phyloP scores from a whole-genome alignment of 2,888 invertebrate genomes.

The Trachelus troglodyta region DNA sequence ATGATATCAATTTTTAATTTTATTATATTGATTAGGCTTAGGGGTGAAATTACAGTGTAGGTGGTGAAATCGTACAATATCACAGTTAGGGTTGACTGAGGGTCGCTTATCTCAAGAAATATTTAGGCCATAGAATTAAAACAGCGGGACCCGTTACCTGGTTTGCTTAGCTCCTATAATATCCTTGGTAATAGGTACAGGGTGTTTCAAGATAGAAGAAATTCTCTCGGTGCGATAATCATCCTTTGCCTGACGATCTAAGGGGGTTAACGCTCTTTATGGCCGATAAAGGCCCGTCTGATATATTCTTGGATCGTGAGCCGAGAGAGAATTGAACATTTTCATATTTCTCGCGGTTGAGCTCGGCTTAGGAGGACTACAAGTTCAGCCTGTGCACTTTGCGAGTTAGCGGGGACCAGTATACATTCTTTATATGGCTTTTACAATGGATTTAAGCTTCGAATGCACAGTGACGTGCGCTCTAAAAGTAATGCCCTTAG shows the following conservation, averaged over 20 bases:
- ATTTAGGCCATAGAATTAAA: not conserved
- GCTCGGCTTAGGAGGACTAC: not conserved
- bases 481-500: not conserved
- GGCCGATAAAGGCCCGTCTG: not conserved
- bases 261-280: not conserved
- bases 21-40: not conserved
- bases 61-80: not conserved
- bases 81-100: not conserved
- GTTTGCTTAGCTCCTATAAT: not conserved
- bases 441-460: not conserved
- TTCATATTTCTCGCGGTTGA: not conserved
- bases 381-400: not conserved
- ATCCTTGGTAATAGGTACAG: not conserved
- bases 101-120: not conserved
- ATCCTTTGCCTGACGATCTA: not conserved
- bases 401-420: not conserved
- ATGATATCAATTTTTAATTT: not conserved
- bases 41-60: not conserved
- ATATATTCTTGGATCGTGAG: not conserved
- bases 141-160: not conserved
- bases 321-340: not conserved
- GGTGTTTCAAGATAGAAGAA: not conserved
- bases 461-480: not conserved
- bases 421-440: slow-evolving; percentile 1
- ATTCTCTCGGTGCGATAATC: not conserved